Percentiles rank a stretch among this genome's conserved stretches.
These are phyloP conservation scores for Drosophila mojavensis DNA, from an alignment of 1,140 invertebrate genomes.

Conservation along the genomic window DNA sequence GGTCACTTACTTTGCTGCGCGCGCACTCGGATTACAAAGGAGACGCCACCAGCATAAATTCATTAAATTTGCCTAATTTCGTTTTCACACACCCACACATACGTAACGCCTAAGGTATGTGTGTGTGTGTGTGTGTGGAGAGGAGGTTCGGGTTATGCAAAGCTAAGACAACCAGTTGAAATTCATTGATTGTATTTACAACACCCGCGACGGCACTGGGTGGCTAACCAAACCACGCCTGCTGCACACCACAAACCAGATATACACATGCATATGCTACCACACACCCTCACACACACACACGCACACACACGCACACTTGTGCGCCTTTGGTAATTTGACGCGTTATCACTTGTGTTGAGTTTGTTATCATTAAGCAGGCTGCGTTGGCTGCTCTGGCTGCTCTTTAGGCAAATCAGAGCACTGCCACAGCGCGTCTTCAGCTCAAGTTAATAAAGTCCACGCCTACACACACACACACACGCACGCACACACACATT, in stretches of 20 bases:
- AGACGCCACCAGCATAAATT: slow-evolving; percentile 81
- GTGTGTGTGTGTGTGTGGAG: slow-evolving; percentile 30
- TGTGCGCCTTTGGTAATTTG: slow-evolving; percentile 71
- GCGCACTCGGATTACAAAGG: slow-evolving; percentile 75
- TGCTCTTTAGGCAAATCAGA: slow-evolving; percentile 78
- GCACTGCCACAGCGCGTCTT: slow-evolving; percentile 38
- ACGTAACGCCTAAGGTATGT: background rate
- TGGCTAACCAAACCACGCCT: slow-evolving; percentile 13
- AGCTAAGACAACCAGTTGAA: slow-evolving; percentile 77
- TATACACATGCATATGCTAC: background rate
- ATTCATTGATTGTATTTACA: slow-evolving; percentile 83
- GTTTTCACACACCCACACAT: slow-evolving; percentile 54
- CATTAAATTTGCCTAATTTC: slow-evolving; percentile 83
- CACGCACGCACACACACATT: slow-evolving; percentile 60
- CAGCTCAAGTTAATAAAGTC: slow-evolving; percentile 72
- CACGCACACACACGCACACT: slow-evolving; percentile 3
- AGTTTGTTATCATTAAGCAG: slow-evolving; percentile 82
- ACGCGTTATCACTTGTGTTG: slow-evolving; percentile 82
- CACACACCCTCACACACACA: background rate
- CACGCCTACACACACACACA: slow-evolving; percentile 28
- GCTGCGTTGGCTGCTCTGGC: slow-evolving; percentile 62
- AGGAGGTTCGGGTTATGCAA: slow-evolving; percentile 18
- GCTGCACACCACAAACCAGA: background rate
- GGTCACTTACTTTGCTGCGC: slow-evolving; percentile 71
- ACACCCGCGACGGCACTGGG: slow-evolving; percentile 54